phyloP scores from a whole-genome alignment of 2,113 vertebrate genomes.

The Melanerpes aurifrons region DNA sequence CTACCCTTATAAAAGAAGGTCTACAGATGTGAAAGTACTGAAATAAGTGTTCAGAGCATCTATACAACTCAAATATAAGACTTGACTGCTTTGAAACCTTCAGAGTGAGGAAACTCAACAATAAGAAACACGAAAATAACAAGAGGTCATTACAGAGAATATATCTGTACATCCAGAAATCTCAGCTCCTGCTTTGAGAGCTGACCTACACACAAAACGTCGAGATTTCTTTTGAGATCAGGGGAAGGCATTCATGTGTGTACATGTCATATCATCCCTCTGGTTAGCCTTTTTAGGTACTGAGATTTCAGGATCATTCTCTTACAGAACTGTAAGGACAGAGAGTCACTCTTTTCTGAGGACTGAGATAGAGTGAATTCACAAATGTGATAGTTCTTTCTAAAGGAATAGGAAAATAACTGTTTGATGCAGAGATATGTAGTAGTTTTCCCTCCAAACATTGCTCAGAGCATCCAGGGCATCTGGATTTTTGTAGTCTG shows the following conservation, averaged over 20 bases:
- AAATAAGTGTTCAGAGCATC: not conserved
- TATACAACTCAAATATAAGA: not conserved
- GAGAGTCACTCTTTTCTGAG: not conserved
- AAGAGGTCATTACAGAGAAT: not conserved
- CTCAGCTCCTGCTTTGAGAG: not conserved
- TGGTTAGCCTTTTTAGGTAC: not conserved
- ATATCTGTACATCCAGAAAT: conserved; percentile 15
- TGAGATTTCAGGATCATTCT: not conserved
- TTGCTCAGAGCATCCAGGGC: not conserved
- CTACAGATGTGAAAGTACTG: not conserved
- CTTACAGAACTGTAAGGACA: not conserved
- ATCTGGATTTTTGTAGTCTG: conserved; percentile 14
- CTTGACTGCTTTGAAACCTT: not conserved
- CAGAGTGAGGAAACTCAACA: not conserved
- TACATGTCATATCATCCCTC: not conserved
- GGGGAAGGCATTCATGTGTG: not conserved
- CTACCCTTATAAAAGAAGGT: not conserved
- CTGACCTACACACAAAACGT: not conserved
- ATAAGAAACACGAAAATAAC: conserved; percentile 24
- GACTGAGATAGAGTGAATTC: not conserved
- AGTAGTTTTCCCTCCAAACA: conserved; percentile 1
- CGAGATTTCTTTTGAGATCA: not conserved
- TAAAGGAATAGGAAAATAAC: conserved; percentile 13
- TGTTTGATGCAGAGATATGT: conserved; percentile 20
- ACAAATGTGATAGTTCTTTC: not conserved